Percentiles rank a stretch among this genome's conserved stretches.
Evolutionary conservation across 2,888 invertebrate genomes (phyloP).

Genomic region (Parochlus steinenii): DNA sequence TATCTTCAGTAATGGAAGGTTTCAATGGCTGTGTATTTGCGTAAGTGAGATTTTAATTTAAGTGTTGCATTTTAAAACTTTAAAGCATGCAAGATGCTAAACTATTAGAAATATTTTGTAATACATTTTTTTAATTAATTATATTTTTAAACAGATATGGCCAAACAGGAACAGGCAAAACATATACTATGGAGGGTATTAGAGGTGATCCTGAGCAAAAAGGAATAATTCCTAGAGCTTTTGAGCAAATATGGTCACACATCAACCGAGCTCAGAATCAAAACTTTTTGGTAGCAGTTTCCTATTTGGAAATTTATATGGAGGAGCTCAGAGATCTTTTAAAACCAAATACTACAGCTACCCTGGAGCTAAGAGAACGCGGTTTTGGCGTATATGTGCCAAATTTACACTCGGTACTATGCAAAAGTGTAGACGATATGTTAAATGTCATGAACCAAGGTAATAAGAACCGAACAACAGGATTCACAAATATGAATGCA

Average conservation of each 20-base stretch:
- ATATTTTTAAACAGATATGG: constrained; percentile 47
- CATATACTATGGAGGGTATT: constrained; percentile 52
- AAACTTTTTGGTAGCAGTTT: constrained; percentile 89
- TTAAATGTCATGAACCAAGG: constrained; percentile 85
- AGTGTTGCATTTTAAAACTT: no score
- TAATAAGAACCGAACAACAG: constrained; percentile 87
- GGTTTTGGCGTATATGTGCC: constrained; percentile 85
- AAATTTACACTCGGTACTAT: constrained; percentile 84
- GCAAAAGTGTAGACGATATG: constrained; percentile 88
- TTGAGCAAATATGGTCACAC: constrained; percentile 93
- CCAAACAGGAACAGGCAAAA: constrained; percentile 91
- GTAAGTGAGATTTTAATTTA: no score
- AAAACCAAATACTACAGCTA: constrained; percentile 35
- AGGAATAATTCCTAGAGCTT: constrained; percentile 90
- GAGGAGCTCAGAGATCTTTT: constrained; percentile 70
- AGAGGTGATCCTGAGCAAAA: constrained; percentile 46
- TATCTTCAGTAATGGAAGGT: constrained; percentile 88
- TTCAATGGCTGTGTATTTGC: constrained; percentile 99
- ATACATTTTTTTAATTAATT: neutral
- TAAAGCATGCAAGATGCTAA: no score
- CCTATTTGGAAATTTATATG: constrained; percentile 95
- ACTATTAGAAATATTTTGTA: no score
- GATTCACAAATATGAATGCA: constrained; percentile 95
- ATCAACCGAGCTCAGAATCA: constrained; percentile 80
- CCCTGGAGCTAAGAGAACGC: constrained; percentile 45